A percentile compares a stretch with the other conserved stretches of the same genome.
Evolutionary conservation across 2,888 invertebrate species (phyloP).

Genomic region (Drosophila barbarae): DNA sequence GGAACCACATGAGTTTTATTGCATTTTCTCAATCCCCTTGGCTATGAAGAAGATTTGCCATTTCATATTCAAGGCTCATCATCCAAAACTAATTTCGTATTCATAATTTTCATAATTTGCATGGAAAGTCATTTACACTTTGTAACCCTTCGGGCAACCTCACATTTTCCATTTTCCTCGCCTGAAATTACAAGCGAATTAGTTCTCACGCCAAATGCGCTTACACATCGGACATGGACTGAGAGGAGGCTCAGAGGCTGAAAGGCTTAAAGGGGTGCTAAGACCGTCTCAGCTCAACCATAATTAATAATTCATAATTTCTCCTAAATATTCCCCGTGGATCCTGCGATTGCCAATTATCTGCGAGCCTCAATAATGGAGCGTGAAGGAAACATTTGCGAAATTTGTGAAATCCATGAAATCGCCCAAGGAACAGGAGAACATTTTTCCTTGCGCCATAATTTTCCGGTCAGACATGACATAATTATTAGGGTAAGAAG

Average conservation of each 20-base stretch:
- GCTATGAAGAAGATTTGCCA: background rate
- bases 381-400: constrained; percentile 63
- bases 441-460: constrained; percentile 33
- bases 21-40: background rate
- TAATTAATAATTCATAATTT: constrained; percentile 73
- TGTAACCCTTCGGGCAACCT: constrained; percentile 16
- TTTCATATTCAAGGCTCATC: constrained; percentile 30
- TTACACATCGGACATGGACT: constrained; percentile 39
- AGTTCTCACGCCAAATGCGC: constrained; percentile 69
- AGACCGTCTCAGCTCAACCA: constrained; percentile 27
- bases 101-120: constrained; percentile 67
- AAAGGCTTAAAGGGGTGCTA: background rate
- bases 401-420: constrained; percentile 60
- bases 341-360: constrained; percentile 52
- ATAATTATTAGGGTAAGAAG: constrained; percentile 62
- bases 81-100: constrained; percentile 56
- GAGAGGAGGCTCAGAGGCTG: background rate
- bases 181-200: constrained; percentile 65
- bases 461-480: constrained; percentile 58
- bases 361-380: constrained; percentile 49
- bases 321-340: constrained; percentile 44
- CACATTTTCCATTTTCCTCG: constrained; percentile 46
- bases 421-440: constrained; percentile 42
- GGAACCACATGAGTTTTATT: constrained; percentile 9
- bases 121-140: constrained; percentile 43